A percentile compares a stretch with the other conserved stretches of the same genome.
phyloP scores from a whole-genome alignment of 2,797 vertebrate species.

The Carcharodon carcharias region DNA sequence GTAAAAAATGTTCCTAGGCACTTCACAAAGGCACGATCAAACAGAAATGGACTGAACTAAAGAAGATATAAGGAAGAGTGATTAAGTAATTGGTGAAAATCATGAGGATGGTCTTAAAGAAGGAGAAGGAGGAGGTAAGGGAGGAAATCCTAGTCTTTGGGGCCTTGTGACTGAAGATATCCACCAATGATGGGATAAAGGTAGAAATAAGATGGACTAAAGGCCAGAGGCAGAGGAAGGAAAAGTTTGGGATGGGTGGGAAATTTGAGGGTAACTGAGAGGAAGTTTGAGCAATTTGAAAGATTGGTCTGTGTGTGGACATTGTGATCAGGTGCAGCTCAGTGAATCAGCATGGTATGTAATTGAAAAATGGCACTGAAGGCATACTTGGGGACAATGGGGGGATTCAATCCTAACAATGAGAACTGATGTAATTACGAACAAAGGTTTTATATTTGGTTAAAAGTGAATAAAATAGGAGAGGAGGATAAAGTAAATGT shows the following conservation, averaged over 20 bases:
- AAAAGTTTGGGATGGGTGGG: background rate
- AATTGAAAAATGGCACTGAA: too few relatives aligned
- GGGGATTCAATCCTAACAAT: too few relatives aligned
- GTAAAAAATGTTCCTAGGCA: background rate
- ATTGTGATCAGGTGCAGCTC: too few relatives aligned
- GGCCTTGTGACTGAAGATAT: background rate
- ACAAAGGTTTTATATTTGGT: too few relatives aligned
- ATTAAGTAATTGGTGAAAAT: background rate
- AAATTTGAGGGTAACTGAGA: background rate
- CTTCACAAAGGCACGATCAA: background rate
- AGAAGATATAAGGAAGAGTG: background rate
- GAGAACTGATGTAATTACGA: too few relatives aligned
- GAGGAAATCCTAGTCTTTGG: background rate
- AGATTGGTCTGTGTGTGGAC: too few relatives aligned
- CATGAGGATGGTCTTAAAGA: background rate
- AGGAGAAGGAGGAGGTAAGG: background rate
- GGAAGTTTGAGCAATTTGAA: too few relatives aligned
- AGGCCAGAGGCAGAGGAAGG: background rate
- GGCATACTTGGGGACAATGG: too few relatives aligned
- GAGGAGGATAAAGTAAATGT: too few relatives aligned
- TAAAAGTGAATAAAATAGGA: too few relatives aligned
- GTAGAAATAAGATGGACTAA: background rate
- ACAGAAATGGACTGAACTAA: background rate
- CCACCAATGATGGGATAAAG: background rate
- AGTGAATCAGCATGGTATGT: too few relatives aligned